Conservation (phyloP, 2,113 vertebrate genomes). For the Benitochromis conjunctus region DNA sequence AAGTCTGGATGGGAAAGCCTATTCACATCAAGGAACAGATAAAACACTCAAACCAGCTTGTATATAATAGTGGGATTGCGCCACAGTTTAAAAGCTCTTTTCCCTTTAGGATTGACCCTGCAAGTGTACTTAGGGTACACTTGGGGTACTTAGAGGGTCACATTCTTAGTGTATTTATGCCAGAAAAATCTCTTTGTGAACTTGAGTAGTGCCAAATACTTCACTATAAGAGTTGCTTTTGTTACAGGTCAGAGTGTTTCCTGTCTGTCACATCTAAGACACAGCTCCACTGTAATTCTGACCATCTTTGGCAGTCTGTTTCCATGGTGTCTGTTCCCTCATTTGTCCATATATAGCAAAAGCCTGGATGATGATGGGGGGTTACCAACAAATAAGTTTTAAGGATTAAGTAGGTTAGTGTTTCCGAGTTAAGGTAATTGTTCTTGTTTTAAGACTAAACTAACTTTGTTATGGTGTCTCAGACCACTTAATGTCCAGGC, state of each 20-base stretch:
- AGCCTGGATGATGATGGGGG: neutral
- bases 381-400: neutral
- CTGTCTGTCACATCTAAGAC: conserved; percentile 19
- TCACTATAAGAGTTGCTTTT: neutral
- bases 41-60: neutral
- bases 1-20: neutral
- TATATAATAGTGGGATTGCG: conserved; percentile 12
- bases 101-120: neutral
- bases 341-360: conserved; percentile 61
- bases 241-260: conserved; percentile 9
- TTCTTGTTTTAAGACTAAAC: neutral
- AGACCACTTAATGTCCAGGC: neutral
- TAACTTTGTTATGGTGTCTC: neutral
- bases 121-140: conserved; percentile 56
- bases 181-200: conserved; percentile 7
- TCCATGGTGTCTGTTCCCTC: conserved; percentile 32
- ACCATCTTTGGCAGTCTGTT: conserved; percentile 61
- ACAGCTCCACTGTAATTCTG: conserved; percentile 26
- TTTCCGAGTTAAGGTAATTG: neutral
- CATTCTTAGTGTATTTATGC: neutral
- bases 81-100: conserved; percentile 28
- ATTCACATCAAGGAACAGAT: neutral
- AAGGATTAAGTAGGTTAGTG: neutral
- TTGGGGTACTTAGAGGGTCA: too few relatives aligned
- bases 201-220: conserved; percentile 15